Conservation (phyloP, 2,113 vertebrate species). For the Scytalopus superciliaris region DNA sequence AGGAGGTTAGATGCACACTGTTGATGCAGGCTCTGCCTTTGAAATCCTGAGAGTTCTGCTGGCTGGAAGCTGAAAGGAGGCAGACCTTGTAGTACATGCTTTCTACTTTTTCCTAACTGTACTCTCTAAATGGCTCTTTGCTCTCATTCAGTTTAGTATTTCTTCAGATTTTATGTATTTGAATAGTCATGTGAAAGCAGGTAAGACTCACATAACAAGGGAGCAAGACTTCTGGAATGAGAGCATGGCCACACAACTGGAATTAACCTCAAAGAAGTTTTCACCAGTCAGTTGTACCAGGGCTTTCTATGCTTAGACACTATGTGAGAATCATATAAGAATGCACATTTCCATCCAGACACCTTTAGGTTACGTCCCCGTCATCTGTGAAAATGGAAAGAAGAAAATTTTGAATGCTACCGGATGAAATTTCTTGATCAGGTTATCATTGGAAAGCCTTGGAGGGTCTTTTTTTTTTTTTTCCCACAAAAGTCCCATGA, state of each 20-base stretch:
- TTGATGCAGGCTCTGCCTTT: neutral
- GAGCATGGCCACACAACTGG: neutral
- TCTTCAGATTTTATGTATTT: neutral
- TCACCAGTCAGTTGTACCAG: neutral
- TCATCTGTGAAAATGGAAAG: neutral
- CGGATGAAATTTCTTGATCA: neutral
- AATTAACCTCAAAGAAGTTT: neutral
- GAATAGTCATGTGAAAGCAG: neutral
- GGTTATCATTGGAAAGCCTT: neutral
- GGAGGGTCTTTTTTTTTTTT: neutral
- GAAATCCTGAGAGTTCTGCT: neutral
- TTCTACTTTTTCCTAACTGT: neutral
- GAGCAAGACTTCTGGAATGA: neutral
- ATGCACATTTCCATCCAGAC: rapidly evolving
- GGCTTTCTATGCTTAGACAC: neutral
- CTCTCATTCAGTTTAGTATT: neutral
- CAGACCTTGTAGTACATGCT: neutral
- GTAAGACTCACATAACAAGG: neutral
- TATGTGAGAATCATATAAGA: neutral
- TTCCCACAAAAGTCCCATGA: neutral
- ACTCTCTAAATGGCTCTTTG: neutral
- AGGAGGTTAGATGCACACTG: neutral
- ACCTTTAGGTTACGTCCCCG: neutral
- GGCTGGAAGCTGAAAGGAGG: neutral
- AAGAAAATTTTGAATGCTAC: neutral